phyloP scores from a whole-genome alignment of 2,113 vertebrate species.

The zebrafish (Danio rerio) region GRCz12tu NC_133189.1:31496001-31496500 shows the following conservation, averaged over 20 bases:
- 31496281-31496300: constrained; percentile 52
- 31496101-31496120: constrained; percentile 47
- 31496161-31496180: constrained; percentile 50
- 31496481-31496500: too few relatives aligned
- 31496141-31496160: constrained; percentile 14
- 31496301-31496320: constrained; percentile 48
- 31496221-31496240: constrained; percentile 33
- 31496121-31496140: constrained; percentile 3
- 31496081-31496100: constrained; percentile 22
- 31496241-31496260: constrained; percentile 52
- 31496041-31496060: constrained; percentile 15
- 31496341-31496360: constrained; percentile 38
- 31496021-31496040: constrained; percentile 18
- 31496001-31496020: constrained; percentile 42
- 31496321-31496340: constrained; percentile 44
- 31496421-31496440: too few relatives aligned
- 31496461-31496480: too few relatives aligned
- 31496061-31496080: constrained; percentile 6
- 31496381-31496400: not conserved
- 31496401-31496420: not conserved
- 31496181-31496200: constrained; percentile 47
- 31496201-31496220: constrained; percentile 45
- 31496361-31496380: constrained; percentile 37
- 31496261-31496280: constrained; percentile 51
- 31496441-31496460: too few relatives aligned